Base-by-base conservation (phyloP, 2,113 vertebrate species). In the Sinosuthora webbiana region DNA sequence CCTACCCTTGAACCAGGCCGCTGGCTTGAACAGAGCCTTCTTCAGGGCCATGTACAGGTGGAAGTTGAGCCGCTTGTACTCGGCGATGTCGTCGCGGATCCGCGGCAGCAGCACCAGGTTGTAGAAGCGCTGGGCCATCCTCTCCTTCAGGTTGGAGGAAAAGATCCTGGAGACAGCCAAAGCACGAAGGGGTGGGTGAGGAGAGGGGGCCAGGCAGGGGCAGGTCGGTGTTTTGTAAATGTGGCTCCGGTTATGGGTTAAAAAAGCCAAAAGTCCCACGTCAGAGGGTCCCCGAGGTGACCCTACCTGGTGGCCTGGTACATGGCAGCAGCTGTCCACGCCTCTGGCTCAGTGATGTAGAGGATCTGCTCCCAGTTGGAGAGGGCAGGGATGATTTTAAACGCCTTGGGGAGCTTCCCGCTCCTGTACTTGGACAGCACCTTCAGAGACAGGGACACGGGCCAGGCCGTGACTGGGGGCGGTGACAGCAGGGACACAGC, bases 341-440 rank as follows among this genome's bases (percentile, higher is more conserved):
- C 94, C 97, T 99, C 99, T 0, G 99, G 99, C 81, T 99, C 99
- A 0, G 99, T 99, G 96, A 99, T 94, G 87, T 99, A 99, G 39
- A 99, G 98, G 87, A 99, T 98, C 97, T 99, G 99, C 94, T 99
- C 99, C 99, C 99, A 99, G 97, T 99, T 99, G 86, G 99, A 98
- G 57, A 99, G 97, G 0, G 99, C 99, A 21, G 99, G 99, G 69
- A 99, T 98, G 87, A 99, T 99, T 97, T 99, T 99, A 94, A 99
- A 99, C 0, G 99, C 99, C 91, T 99, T 99, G 86, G 99, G 99
- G 31, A 99, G 98, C 81, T 99, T 99, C 45, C 99, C 99, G 1
- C 99, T 99, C 70, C 99, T 98, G 89, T 99, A 99, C 81, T 98
- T 99, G 8, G 98, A 99, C 62, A 99, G 96, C 49, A 99, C 99